Conservation (phyloP, 2,113 vertebrate species). For the Cynoglossus semilaevis region DNA sequence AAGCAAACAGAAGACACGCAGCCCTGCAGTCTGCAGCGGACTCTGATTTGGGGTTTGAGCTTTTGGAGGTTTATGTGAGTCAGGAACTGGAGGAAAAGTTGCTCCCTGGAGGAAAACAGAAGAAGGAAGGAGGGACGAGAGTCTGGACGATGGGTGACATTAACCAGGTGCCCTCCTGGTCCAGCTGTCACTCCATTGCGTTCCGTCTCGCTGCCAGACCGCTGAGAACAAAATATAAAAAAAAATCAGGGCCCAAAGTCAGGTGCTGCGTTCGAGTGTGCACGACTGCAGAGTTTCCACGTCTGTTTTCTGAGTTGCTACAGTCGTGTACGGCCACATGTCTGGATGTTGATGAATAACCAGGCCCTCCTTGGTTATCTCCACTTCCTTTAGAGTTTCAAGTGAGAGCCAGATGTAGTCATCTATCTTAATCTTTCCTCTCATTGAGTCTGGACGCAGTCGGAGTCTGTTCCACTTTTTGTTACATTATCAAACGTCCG, state of each 20-base stretch:
- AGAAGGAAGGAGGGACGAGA: constrained; percentile 55
- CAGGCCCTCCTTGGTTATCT: constrained; percentile 71
- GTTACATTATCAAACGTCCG: constrained; percentile 54
- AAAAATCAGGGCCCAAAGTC: constrained; percentile 47
- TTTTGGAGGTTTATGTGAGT: constrained; percentile 66
- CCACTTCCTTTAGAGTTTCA: constrained; percentile 67
- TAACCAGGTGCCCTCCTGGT: constrained; percentile 70
- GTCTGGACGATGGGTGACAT: constrained; percentile 73
- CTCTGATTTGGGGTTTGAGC: constrained; percentile 62
- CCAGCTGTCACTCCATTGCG: constrained; percentile 57
- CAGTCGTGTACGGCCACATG: constrained; percentile 60
- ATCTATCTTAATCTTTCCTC: constrained; percentile 74
- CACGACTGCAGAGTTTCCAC: constrained; percentile 38
- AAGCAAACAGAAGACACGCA: constrained; percentile 63
- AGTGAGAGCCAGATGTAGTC: constrained; percentile 69
- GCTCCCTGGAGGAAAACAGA: constrained; percentile 65
- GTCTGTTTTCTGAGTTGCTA: constrained; percentile 54
- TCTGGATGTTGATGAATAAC: constrained; percentile 71
- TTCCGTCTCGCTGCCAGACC: constrained; percentile 38
- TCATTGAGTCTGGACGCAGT: constrained; percentile 53
- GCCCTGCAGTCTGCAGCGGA: constrained; percentile 59
- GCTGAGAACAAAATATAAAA: not conserved
- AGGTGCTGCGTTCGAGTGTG: constrained; percentile 53
- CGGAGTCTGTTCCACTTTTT: constrained; percentile 59
- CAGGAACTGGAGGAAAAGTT: constrained; percentile 67